Conservation (phyloP, 2,888 invertebrate genomes). For the Bombylius major region DNA sequence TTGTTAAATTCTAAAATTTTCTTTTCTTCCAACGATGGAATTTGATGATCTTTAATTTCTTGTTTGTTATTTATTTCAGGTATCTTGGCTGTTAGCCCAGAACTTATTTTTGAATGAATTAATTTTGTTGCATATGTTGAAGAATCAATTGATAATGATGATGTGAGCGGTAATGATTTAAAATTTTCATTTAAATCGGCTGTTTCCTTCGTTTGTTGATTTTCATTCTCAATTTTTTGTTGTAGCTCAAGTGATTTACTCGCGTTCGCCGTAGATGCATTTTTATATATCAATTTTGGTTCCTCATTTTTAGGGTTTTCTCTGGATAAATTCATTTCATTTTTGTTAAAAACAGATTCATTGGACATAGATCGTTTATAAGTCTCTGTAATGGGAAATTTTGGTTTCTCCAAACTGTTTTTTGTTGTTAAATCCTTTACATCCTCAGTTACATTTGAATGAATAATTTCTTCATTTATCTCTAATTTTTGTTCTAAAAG, state of each 20-base stretch:
- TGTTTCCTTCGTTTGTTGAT: background rate
- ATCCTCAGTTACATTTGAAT: background rate
- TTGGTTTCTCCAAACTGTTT: too few species aligned
- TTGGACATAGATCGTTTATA: slow-evolving; percentile 15
- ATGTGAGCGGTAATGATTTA: background rate
- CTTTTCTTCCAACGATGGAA: slow-evolving; percentile 10
- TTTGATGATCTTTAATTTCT: slow-evolving; percentile 9
- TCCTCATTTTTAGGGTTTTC: slow-evolving; percentile 7
- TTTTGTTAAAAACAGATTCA: slow-evolving; percentile 12
- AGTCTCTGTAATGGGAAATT: background rate
- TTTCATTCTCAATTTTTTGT: background rate
- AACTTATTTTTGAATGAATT: slow-evolving; percentile 30
- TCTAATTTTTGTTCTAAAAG: slow-evolving; percentile 34
- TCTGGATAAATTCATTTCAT: background rate
- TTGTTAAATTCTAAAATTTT: background rate
- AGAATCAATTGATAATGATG: slow-evolving; percentile 14
- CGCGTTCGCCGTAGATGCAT: background rate
- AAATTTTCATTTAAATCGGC: background rate
- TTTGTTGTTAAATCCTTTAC: background rate
- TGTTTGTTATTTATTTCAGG: slow-evolving; percentile 23
- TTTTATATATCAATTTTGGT: slow-evolving; percentile 13
- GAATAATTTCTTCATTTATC: slow-evolving; percentile 12
- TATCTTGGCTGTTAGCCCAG: slow-evolving; percentile 35
- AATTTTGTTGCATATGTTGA: slow-evolving; percentile 2
- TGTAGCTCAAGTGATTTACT: background rate